These are phyloP conservation scores for Falco columbarius DNA, from an alignment of 2,797 vertebrate species.

Conservation along the genomic window DNA sequence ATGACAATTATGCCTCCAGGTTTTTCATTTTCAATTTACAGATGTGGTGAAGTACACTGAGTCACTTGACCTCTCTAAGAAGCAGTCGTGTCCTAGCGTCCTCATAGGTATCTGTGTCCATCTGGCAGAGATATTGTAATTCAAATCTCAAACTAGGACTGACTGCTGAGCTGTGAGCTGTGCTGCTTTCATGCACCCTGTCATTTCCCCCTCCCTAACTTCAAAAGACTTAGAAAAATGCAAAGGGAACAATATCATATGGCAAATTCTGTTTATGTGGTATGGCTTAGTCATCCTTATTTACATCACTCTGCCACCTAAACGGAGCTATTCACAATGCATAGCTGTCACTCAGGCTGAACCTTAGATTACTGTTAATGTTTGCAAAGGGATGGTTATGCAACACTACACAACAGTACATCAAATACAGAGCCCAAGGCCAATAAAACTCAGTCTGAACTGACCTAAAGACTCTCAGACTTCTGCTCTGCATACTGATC, in stretches of 20 bases:
- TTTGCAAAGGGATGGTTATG: background rate
- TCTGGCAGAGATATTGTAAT: conserved; percentile 59
- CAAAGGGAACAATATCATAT: conserved; percentile 52
- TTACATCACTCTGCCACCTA: conserved; percentile 60
- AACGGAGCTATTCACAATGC: conserved; percentile 8
- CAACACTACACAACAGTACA: background rate
- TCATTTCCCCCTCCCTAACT: conserved; percentile 38
- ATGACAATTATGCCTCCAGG: background rate
- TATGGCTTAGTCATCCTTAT: conserved; percentile 58
- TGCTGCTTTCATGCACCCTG: background rate
- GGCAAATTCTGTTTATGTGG: conserved; percentile 35
- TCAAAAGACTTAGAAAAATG: conserved; percentile 55
- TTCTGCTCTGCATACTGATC: conserved; percentile 37
- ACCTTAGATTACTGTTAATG: conserved; percentile 7
- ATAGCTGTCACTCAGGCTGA: background rate
- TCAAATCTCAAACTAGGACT: conserved; percentile 41
- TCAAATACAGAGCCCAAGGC: conserved; percentile 11
- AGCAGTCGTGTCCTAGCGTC: conserved; percentile 20
- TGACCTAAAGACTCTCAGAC: conserved; percentile 1
- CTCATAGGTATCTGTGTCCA: conserved; percentile 56
- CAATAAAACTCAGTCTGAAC: background rate
- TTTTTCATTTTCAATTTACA: conserved; percentile 62
- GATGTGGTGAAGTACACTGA: conserved; percentile 23
- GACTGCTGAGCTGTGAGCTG: conserved; percentile 48
- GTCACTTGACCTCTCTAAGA: conserved; percentile 44